A percentile compares a stretch with the other conserved stretches of the same genome.
These are phyloP conservation scores for Platichthys stellatus DNA, from an alignment of 2,113 vertebrate species.

Conservation along the genomic window DNA sequence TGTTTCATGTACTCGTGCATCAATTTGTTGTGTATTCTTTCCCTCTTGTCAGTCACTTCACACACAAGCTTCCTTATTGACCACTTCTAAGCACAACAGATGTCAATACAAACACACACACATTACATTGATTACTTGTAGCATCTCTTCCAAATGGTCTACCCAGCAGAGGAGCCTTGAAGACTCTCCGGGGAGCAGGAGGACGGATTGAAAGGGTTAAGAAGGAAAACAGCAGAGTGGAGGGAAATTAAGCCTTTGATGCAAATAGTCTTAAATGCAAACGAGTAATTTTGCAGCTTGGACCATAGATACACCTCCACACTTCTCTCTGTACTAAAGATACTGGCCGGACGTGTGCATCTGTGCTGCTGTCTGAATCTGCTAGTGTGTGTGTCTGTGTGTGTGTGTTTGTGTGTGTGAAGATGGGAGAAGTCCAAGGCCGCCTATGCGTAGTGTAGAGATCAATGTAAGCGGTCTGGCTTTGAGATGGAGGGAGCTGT, in stretches of 20 bases:
- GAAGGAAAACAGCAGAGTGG: slow-evolving; percentile 34
- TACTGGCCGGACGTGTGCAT: slow-evolving; percentile 7
- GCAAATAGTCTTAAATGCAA: slow-evolving; percentile 23
- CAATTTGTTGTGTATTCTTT: slow-evolving; percentile 3
- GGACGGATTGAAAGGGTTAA: slow-evolving; percentile 39
- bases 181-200: slow-evolving; percentile 45
- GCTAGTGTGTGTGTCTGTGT: neutral
- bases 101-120: slow-evolving; percentile 62
- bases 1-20: neutral
- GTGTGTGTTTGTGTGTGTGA: slow-evolving; percentile 16
- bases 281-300: slow-evolving; percentile 18
- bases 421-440: slow-evolving; percentile 78
- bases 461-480: slow-evolving; percentile 75
- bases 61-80: slow-evolving; percentile 46
- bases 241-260: slow-evolving; percentile 32
- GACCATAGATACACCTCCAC: neutral
- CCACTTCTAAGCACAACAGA: slow-evolving; percentile 69
- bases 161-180: slow-evolving; percentile 43
- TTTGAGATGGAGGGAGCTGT: slow-evolving; percentile 81
- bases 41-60: slow-evolving; percentile 36
- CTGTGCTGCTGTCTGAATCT: no score
- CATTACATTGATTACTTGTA: slow-evolving; percentile 67
- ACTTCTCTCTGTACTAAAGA: slow-evolving; percentile 4
- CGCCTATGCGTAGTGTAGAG: slow-evolving; percentile 60
- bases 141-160: slow-evolving; percentile 59